phyloP scores from a whole-genome alignment of 2,113 vertebrate species.

The Mustela nigripes region DNA sequence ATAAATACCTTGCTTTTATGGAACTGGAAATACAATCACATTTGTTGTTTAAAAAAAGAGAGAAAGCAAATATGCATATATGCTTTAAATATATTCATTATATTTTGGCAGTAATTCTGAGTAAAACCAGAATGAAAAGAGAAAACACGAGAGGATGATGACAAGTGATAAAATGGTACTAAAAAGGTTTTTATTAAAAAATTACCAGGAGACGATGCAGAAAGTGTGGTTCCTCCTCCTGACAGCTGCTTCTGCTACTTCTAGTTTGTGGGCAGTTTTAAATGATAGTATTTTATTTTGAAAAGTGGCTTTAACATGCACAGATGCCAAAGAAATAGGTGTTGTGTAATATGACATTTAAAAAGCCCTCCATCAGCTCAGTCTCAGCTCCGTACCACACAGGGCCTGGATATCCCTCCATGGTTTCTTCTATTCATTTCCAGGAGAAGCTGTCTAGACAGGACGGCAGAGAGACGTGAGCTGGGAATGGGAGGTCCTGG shows the following conservation, averaged over 20 bases:
- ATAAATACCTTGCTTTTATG: neutral
- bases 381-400: neutral
- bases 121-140: conserved; percentile 44
- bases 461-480: neutral
- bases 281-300: conserved; percentile 34
- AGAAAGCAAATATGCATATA: neutral
- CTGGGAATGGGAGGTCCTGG: neutral
- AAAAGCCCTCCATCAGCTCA: neutral
- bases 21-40: conserved; percentile 17
- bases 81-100: conserved; percentile 48
- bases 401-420: neutral
- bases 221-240: neutral
- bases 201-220: neutral
- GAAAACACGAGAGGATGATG: neutral
- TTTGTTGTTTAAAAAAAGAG: conserved; percentile 34
- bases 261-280: neutral
- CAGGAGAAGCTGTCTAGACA: neutral
- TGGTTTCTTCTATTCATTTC: neutral
- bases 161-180: conserved; percentile 59
- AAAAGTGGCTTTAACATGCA: conserved; percentile 24
- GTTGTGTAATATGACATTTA: neutral
- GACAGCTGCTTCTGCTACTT: conserved; percentile 40
- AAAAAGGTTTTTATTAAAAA: conserved; percentile 48
- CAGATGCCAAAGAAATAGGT: conserved; percentile 39
- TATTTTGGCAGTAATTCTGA: conserved; percentile 40